Conservation (phyloP, 2,888 invertebrate species). For the Gari tellinella region DNA sequence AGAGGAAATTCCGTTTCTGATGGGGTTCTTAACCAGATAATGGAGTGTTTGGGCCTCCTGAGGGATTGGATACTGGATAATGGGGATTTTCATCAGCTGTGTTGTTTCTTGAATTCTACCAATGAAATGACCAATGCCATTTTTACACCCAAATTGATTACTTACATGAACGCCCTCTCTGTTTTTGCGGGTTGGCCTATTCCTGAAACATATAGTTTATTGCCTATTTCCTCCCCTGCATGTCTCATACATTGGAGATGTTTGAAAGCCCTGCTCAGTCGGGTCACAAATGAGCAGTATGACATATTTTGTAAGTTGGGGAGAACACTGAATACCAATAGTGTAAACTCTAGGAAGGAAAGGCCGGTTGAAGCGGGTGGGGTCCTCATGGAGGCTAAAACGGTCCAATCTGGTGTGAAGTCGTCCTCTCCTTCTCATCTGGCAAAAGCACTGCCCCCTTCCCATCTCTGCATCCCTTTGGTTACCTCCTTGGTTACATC, state of each 20-base stretch:
- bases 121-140: background rate
- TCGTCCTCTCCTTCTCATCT: too few relatives aligned
- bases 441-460: too few relatives aligned
- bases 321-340: too few relatives aligned
- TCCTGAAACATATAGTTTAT: background rate
- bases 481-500: too few relatives aligned
- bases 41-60: background rate
- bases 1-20: too few relatives aligned
- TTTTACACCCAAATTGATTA: background rate
- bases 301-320: background rate
- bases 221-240: background rate
- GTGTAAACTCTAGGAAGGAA: background rate
- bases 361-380: background rate
- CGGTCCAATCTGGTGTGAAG: too few relatives aligned
- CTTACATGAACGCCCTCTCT: background rate
- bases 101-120: background rate
- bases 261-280: background rate
- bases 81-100: background rate
- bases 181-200: background rate
- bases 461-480: too few relatives aligned
- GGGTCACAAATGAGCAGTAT: background rate
- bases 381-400: background rate
- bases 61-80: background rate
- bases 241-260: conserved; percentile 8
- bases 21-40: background rate